Percentiles rank a stretch among this genome's conserved stretches.
phyloP scores from a whole-genome alignment of 2,797 vertebrate species.

The Coccyzus lansbergi region DNA sequence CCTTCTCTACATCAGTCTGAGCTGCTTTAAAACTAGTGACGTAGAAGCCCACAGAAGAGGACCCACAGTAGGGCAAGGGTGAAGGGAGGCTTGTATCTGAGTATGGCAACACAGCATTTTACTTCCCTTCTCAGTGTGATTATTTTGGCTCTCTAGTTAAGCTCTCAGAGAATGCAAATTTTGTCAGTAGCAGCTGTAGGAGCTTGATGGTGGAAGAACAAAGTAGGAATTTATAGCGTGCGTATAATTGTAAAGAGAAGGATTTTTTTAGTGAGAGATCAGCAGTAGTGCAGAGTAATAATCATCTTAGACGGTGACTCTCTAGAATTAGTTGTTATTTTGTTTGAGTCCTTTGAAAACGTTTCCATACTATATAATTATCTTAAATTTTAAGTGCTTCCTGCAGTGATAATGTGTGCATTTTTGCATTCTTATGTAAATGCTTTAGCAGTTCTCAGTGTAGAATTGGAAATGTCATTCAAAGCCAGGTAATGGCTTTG shows the following conservation, averaged over 20 bases:
- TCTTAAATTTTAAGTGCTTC: slow-evolving; percentile 76
- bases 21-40: background rate
- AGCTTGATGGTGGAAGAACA: slow-evolving; percentile 66
- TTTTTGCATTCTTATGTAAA: slow-evolving; percentile 74
- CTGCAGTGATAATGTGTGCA: slow-evolving; percentile 73
- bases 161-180: slow-evolving; percentile 61
- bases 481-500: slow-evolving; percentile 54
- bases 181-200: slow-evolving; percentile 68
- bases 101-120: fast-evolving
- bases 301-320: slow-evolving; percentile 71
- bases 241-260: slow-evolving; percentile 63
- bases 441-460: slow-evolving; percentile 38
- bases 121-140: slow-evolving; percentile 20
- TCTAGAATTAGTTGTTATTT: slow-evolving; percentile 75
- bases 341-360: slow-evolving; percentile 71
- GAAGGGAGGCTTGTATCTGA: background rate
- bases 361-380: slow-evolving; percentile 72
- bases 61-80: fast-evolving
- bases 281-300: slow-evolving; percentile 46
- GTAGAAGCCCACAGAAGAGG: background rate
- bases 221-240: slow-evolving; percentile 70
- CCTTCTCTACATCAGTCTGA: background rate
- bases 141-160: slow-evolving; percentile 53
- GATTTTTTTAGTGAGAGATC: slow-evolving; percentile 56
- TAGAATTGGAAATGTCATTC: slow-evolving; percentile 65